Evolutionary conservation across 35 echinoderm and acorn worm species (phyloP), one percentile per base, ranked within the genome.

Genomic region (Nesometra sesokonis): DNA sequence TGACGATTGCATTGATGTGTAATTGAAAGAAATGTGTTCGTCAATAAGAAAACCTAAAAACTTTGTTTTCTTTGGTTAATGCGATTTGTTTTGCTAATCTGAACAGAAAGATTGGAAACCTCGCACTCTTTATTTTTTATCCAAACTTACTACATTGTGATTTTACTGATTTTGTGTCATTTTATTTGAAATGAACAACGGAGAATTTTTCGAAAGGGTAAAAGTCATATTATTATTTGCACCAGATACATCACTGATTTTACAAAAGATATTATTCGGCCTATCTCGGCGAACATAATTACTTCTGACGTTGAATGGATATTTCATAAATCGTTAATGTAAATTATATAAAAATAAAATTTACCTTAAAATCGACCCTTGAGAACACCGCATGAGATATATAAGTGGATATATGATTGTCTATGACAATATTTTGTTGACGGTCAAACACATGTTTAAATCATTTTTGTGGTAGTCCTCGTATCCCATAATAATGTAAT

Each of bases 311-410:
- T 67, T 4, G 30, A 33, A 81, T 3, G 80, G 67, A 84, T 34
- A 17, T 36, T 80, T 19, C 4, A 0, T 57, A 88, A 77, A 57
- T 93, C 91, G 47, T 88, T 90, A 17, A 85, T 79, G n/a, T 43
- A 92, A 77, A 83, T 27, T 77, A n/a, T n/a, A n/a, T n/a, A 83
- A 37, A 23, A 78, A 88, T 35, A 87, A 79, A 4, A 88, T 11
- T 9, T 35, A 80, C 17, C 80, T 43, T 11, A 89, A 34, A 27
- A 89, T 84, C 13, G 80, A 89, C 38, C 88, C 88, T 43, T 89
- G 88, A 31, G 88, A 35, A 89, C 88, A 77, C 88, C 88, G 80
- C 82, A 84, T 36, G 17, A 76, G 27, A 89, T 36, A 30, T 11
- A 21, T 15, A 33, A 17, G 13, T 77, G 35, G 46, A 84, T 0